Base-by-base conservation (phyloP, 2,888 invertebrate species). In the Xylota segnis region DNA sequence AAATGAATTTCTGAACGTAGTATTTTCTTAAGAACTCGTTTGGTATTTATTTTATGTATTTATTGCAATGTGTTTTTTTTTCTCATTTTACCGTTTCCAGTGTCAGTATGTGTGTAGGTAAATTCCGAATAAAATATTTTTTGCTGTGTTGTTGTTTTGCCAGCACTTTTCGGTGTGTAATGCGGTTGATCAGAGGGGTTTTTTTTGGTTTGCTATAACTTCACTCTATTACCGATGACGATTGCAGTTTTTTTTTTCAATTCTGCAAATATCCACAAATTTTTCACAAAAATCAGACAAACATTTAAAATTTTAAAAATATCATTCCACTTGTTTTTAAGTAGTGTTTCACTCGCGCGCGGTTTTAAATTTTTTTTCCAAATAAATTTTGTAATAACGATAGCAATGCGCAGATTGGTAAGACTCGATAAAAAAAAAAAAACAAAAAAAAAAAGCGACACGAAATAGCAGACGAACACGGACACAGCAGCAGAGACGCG, bases 381-480 rank as follows among this genome's bases (percentile, higher is more conserved):
- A 54, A n/a, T 37, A 52, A 66, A 47, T 7, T 47, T 40, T 18
- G n/a, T 6, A 23, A 9, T 18, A 6, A 16, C 54, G 54, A 56
- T 54, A 40, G 52, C 5, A 32, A 54, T 32, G 68, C 56, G 56
- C 37, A 40, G 5, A 68, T 54, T 54, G 7, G 9, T n/a, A 27
- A 9, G 3, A n/a, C 9, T 16, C 40, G 32, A 56, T 12, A 7
- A 50, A 70, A 43, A 54, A n/a, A 52, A 56, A 77, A 7, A 50
- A 70, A 43, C 45, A n/a, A 52, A 56, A 77, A 77, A 56, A 43
- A 43, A 43, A 66, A 78, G 68, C 47, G 61, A 45, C 56, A 43
- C 74, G 72, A 74, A 70, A 75, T 63, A 70, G 65, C 81, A 86
- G 82, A 86, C 86, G 76, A 86, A 86, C 40, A 63, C 82, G 76